Evolutionary conservation across 2,888 invertebrate species (phyloP).

Genomic region (Temnothorax ravouxi): DNA sequence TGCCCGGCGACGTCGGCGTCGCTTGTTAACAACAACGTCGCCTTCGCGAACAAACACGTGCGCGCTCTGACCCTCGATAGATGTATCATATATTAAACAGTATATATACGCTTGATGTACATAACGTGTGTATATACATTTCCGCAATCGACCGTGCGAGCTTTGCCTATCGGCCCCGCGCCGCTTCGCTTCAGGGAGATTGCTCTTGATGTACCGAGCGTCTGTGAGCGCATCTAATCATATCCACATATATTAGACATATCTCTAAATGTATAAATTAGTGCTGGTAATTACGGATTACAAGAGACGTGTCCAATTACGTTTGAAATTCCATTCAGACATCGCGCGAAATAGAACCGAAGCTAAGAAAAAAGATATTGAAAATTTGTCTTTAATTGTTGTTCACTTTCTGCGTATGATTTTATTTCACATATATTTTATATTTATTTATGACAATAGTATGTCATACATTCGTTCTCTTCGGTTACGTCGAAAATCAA

Average conservation of each 20-base stretch:
- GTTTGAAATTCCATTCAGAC: background rate
- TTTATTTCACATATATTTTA: background rate
- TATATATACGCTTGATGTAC: background rate
- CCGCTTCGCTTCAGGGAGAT: constrained; percentile 31
- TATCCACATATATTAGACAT: constrained; percentile 24
- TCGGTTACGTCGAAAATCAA: background rate
- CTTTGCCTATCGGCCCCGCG: constrained; percentile 26
- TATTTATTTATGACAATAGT: background rate
- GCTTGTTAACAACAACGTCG: constrained; percentile 34
- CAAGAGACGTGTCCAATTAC: background rate
- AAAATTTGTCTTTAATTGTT: background rate
- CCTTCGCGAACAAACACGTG: constrained; percentile 34
- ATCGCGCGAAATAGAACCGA: background rate
- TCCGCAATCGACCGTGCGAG: constrained; percentile 41
- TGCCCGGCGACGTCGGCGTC: constrained; percentile 8
- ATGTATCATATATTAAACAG: constrained; percentile 46
- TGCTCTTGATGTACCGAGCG: constrained; percentile 30
- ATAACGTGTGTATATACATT: constrained; percentile 27
- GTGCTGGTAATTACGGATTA: background rate
- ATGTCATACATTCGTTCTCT: background rate
- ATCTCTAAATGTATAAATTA: constrained; percentile 36
- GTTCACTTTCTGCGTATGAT: background rate
- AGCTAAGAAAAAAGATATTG: background rate
- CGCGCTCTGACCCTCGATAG: constrained; percentile 5
- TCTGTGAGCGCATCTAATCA: background rate